Evolutionary conservation across 1,140 invertebrate genomes (phyloP), one percentile per base, ranked within the genome.

Genomic region (Xylocopa sonorina): DNA sequence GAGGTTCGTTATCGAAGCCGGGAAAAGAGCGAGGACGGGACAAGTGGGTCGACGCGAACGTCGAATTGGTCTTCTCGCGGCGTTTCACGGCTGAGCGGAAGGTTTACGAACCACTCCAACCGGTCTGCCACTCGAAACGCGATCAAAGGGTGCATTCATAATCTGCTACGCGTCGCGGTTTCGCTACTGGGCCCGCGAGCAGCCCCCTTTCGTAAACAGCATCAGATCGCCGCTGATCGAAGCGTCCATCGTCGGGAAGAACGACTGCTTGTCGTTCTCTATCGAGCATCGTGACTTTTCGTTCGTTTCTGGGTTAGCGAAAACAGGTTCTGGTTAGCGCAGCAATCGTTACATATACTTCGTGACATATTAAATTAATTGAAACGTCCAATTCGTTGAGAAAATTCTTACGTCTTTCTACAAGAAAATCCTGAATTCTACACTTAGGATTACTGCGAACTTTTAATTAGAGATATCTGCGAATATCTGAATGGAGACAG

Each of bases 111-210:
- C 68, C 79, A 81, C 82, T 81, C 64, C 67, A 85, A 29, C 18
- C 16, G 48, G 38, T 34, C n/a, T 60, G 41, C 66, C 83, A 78
- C 75, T 83, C 74, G 66, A 76, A 86, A 81, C 63, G 43, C 76
- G 76, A 84, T 87, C 80, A 81, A 85, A 84, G 72, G 78, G 51
- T 67, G 83, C 81, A 88, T 89, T 89, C 83, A 89, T 89, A 89
- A 86, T 89, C 83, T 80, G 85, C 77, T 64, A 82, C 81, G 77
- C 82, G 46, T 76, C 83, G 83, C 83, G 82, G 72, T 84, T 84
- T 72, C 66, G 62, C 69, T 32, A 57, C 32, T 29, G 46, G 60
- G 69, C 41, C 29, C 76, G 51, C 46, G 66, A 5, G 50, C 66
- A 18, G 58, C 50, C 27, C 71, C n/a, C 77, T 81, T 84, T 75